Evolutionary conservation across 2,888 invertebrate species (phyloP), one percentile per base, ranked within the genome.

Genomic region (Drosophila neotestacea): DNA sequence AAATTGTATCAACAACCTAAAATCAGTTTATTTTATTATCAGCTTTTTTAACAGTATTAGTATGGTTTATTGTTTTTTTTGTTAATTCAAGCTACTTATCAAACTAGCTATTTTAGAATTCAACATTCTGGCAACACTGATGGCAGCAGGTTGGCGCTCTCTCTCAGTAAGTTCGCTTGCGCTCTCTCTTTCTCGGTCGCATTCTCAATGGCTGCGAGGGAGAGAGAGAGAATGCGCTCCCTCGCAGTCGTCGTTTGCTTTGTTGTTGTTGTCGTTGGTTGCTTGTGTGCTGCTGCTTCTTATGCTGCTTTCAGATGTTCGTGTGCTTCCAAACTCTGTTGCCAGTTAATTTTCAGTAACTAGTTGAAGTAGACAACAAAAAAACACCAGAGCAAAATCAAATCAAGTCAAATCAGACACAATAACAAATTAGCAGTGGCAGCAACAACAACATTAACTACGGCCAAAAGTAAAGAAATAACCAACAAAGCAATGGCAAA

Each of bases 301-400:
- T 78, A 77, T 81, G 81, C 76, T 79, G 81, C 68, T 79, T 70
- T 81, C 72, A 22, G 22, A 22, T 22, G 22, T 22, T 22, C 22
- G 22, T 22, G 70, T 78, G 66, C 71, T 71, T 78, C 72, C 56
- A 79, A 77, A 77, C 77, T 77, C 76, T 75, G 83, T 81, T 88
- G 86, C 71, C 85, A 85, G 88, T 88, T 86, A 85, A 88, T 85
- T 84, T 85, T 86, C 80, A 81, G 87, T 86, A 79, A 85, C 87
- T 86, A 88, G 85, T 86, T 85, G 87, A 86, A 88, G 84, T 86
- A 83, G 84, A 76, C 88, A 88, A 81, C 84, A 84, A 63, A 55
- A 48, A 50, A 50, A 44, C 62, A 61, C 46, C 67, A 73, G 54
- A 66, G 70, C 73, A 64, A 68, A 63, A 42, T 47, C 61, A 69